Evolutionary conservation across 1,140 invertebrate species (phyloP), one percentile per base, ranked within the genome.

Genomic region (Drosophila kanapiae): DNA sequence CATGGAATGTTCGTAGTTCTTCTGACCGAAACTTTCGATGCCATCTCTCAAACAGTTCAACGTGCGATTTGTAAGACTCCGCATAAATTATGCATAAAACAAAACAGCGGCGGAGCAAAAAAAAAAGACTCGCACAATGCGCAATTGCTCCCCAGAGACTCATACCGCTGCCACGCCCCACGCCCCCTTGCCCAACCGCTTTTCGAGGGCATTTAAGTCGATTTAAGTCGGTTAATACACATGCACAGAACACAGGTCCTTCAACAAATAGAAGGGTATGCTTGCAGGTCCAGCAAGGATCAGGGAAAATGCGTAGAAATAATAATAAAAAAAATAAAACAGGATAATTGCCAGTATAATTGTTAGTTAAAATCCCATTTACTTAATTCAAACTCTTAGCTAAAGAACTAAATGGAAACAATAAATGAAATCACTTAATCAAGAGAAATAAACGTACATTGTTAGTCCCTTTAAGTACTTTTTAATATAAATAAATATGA

Each of bases 61-160:
- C 80, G 82, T 60, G 51, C 79, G 78, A 86, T 68, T 87, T 87
- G 71, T 83, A 51, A 63, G 63, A 47, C 68, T 87, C 82, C 38
- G 62, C 83, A 80, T 86, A 83, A 86, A 87, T 86, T 87, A 86
- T 86, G 67, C 83, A 82, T 61, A 61, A 86, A 82, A 75, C 57
- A 53, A 65, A 75, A 81, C 42, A 47, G 63, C n/a, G 35, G 23
- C 23, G n/a, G 9, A 47, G 14, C 18, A 75, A 54, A 40, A 51
- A 53, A 14, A 18, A 59, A 42, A 47, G 72, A 76, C 47, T 48
- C 70, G 57, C 59, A 59, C 54, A 69, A 53, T 70, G 49, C 40
- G 37, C 63, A 58, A 48, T 57, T 38, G 70, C 31, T 65, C 65
- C 57, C 82, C 45, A 31, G 57, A 47, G 67, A 43, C 48, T 56